Evolutionary conservation across 1,140 invertebrate species (phyloP).

Genomic region (Globodera ellingtonae): DNA sequence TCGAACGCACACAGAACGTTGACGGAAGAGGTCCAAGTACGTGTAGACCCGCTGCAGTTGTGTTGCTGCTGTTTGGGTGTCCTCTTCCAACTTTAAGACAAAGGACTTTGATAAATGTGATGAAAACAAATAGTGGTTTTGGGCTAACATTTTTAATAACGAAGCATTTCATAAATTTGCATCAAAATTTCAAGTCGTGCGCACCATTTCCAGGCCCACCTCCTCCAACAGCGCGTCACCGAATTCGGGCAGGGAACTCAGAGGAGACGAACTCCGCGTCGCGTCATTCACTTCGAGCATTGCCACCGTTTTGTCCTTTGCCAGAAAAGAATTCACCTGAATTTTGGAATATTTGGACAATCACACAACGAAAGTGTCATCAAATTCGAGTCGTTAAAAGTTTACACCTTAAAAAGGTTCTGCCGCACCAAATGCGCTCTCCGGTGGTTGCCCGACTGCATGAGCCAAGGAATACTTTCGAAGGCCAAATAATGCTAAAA

Average conservation of each 20-base stretch:
- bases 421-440: constrained; percentile 18
- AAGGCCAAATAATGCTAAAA: constrained; percentile 47
- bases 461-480: constrained; percentile 58
- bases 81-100: no score
- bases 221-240: constrained; percentile 1
- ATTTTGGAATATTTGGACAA: background rate
- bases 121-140: no score
- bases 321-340: constrained; percentile 15
- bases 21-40: constrained; percentile 46
- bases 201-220: background rate
- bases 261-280: background rate
- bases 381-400: background rate
- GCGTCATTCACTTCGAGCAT: background rate
- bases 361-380: background rate
- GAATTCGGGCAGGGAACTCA: background rate
- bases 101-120: no score
- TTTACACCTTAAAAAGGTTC: background rate
- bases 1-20: constrained; percentile 26
- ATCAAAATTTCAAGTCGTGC: background rate
- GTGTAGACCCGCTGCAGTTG: constrained; percentile 32
- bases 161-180: background rate
- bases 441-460: constrained; percentile 20
- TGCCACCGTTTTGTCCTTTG: background rate
- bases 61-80: background rate
- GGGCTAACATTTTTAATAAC: no score